Evolutionary conservation across 2,888 invertebrate genomes (phyloP), one percentile per base, ranked within the genome.

Genomic region (Pandemis heparana): DNA sequence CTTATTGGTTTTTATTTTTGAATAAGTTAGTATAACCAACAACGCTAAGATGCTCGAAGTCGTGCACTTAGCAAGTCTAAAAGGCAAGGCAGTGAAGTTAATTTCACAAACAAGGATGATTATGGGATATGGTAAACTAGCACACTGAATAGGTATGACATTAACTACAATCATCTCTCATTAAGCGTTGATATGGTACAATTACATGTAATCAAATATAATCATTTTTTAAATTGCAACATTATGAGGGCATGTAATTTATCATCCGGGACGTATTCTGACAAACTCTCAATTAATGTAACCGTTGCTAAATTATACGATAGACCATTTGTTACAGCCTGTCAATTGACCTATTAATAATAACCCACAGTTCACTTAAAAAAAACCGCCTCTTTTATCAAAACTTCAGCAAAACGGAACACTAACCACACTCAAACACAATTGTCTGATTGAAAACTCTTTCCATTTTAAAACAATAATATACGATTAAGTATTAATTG

Each of bases 301-400:
- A 67, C 56, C 18, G 63, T 46, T 46, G 53, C 41, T 68, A 64
- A 32, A 73, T 73, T 59, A 73, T 56, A 68, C 51, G 38, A 32
- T 46, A 41, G 39, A n/a, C 39, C 59, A 41, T 73, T 64, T 64
- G 48, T 59, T 69, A 68, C 63, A 23, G 23, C 56, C 48, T 60
- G 68, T 41, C 59, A 69, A 64, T 63, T 73, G 41, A 68, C 43
- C 73, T 59, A 16, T 43, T 8, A 48, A 43, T 7, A 18, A 63
- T 63, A 10, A 12, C 8, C 16, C 18, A 18, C 8, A 46, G 32
- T 46, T 53, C 9, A 23, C 38, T 51, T 38, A 38, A 65, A 65
- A 65, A 38, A 23, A 38, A 5, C 18, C 18, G 43, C 62, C 14
- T 43, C 23, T 5, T 23, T 63, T 63, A 18, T 18, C 8, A 9